Evolutionary conservation across 1,140 invertebrate species (phyloP).

Genomic region (Drosophila rhopaloa): DNA sequence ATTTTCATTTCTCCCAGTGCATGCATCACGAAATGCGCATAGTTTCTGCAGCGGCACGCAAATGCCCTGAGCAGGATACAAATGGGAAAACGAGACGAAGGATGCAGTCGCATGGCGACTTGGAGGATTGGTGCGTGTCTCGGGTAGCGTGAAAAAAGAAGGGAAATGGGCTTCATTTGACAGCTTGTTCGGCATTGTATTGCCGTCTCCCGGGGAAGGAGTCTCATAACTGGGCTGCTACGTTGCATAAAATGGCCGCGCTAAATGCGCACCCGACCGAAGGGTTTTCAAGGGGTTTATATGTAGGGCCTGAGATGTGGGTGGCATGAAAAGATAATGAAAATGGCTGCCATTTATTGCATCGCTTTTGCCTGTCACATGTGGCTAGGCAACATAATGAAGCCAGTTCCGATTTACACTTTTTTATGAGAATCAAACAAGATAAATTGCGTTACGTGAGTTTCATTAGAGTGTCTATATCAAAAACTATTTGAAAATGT

Average conservation of each 20-base stretch:
- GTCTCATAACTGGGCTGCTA: constrained; percentile 47
- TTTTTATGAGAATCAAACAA: not conserved
- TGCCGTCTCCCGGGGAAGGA: constrained; percentile 19
- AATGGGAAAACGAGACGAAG: constrained; percentile 35
- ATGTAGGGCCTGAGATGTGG: constrained; percentile 4
- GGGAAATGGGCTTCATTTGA: constrained; percentile 79
- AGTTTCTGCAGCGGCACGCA: constrained; percentile 66
- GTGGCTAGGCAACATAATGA: constrained; percentile 20
- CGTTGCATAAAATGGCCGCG: constrained; percentile 61
- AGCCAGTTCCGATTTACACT: constrained; percentile 7
- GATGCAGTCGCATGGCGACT: constrained; percentile 33
- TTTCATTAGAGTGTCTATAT: not conserved
- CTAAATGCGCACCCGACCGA: constrained; percentile 62
- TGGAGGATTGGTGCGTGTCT: constrained; percentile 44
- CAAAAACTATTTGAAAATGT: no score
- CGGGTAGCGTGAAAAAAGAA: constrained; percentile 1
- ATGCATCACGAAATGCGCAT: constrained; percentile 68
- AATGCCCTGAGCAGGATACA: constrained; percentile 41
- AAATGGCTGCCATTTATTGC: constrained; percentile 62
- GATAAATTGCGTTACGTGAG: not conserved
- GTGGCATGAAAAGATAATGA: constrained; percentile 55
- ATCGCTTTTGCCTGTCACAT: constrained; percentile 27
- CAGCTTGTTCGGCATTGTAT: constrained; percentile 78
- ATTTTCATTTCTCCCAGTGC: constrained; percentile 11
- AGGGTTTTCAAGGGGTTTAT: not conserved